These are phyloP conservation scores for Mastomys coucha DNA, from an alignment of 2,113 vertebrate genomes.

Conservation along the genomic window DNA sequence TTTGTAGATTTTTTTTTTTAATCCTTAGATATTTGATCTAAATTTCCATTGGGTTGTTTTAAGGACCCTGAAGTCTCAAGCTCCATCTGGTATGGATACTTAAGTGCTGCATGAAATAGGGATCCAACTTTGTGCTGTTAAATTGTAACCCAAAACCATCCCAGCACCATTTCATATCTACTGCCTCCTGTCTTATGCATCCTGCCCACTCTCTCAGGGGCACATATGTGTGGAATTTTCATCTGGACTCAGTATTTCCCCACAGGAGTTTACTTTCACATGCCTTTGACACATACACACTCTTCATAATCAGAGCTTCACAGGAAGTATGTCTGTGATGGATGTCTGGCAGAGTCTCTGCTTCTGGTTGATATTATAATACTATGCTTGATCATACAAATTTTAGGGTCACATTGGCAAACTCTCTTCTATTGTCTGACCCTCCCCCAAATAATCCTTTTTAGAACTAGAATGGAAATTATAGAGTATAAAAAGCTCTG, in stretches of 20 bases:
- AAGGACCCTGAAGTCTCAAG: slow-evolving; percentile 34
- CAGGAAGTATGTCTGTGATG: background rate
- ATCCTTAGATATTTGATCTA: background rate
- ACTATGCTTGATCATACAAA: background rate
- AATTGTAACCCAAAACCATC: background rate
- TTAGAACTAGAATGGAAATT: background rate
- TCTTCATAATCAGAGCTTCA: background rate
- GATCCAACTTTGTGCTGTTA: background rate
- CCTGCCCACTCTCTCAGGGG: background rate
- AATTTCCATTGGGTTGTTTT: slow-evolving; percentile 18
- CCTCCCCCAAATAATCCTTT: background rate
- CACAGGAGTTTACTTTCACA: background rate
- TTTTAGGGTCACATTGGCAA: slow-evolving; percentile 8
- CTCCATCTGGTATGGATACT: slow-evolving; percentile 52
- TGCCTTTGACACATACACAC: background rate
- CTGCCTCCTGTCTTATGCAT: background rate
- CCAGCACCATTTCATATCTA: background rate
- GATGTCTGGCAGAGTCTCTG: background rate
- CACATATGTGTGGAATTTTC: background rate
- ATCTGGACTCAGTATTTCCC: background rate
- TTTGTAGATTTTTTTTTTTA: background rate
- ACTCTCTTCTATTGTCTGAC: background rate
- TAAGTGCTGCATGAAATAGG: background rate
- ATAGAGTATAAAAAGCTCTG: slow-evolving; percentile 16
- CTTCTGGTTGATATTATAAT: slow-evolving; percentile 19